Evolutionary conservation across 2,888 invertebrate genomes (phyloP).

Genomic region (Mesorhabditis sp.): DNA sequence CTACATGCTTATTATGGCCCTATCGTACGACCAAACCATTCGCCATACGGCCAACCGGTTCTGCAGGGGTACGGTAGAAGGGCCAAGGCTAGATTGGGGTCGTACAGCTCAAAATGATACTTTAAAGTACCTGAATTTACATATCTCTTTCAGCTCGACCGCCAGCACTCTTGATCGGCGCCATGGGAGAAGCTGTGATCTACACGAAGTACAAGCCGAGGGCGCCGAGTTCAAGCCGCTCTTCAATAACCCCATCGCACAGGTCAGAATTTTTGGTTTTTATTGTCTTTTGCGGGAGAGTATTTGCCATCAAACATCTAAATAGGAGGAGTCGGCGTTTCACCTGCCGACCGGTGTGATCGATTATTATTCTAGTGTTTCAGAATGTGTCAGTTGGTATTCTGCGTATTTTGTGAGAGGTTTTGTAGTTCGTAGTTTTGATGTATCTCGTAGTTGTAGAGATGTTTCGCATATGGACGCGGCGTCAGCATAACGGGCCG

Average conservation of each 20-base stretch:
- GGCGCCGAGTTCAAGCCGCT: conserved; percentile 1
- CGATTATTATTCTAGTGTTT: too few species aligned
- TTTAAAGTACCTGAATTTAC: too few species aligned
- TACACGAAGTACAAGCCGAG: conserved; percentile 2
- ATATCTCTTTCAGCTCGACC: neutral
- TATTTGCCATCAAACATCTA: neutral
- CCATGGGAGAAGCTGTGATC: conserved; percentile 1
- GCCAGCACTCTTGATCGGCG: neutral
- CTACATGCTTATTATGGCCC: conserved; percentile 2
- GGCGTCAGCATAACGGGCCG: too few species aligned
- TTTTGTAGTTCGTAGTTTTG: too few species aligned
- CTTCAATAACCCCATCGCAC: neutral
- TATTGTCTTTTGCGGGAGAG: neutral
- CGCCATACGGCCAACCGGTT: neutral
- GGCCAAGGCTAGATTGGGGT: too few species aligned
- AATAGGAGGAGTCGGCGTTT: too few species aligned
- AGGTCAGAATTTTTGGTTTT: neutral
- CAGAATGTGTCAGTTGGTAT: too few species aligned
- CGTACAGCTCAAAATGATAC: too few species aligned
- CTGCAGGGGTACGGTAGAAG: neutral
- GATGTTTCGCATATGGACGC: too few species aligned
- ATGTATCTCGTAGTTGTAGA: too few species aligned
- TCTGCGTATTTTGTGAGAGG: too few species aligned
- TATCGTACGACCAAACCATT: neutral
- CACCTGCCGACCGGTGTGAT: too few species aligned